Evolutionary conservation across 37 sponge, comb jelly and placozoan genomes (phyloP), one percentile per base, ranked within the genome.

Genomic region (Dysidea cf. avara): DNA sequence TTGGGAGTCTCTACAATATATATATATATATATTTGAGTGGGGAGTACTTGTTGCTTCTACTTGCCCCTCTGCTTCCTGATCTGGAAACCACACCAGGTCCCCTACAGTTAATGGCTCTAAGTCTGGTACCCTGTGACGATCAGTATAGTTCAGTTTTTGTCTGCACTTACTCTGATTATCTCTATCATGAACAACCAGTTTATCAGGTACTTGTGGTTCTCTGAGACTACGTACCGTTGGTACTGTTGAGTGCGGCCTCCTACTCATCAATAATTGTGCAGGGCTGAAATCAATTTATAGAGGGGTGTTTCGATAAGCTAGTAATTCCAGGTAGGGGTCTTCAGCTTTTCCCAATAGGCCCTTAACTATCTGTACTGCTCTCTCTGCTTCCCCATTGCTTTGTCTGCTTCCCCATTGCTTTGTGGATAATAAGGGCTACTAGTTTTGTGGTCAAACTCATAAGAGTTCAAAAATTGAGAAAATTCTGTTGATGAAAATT

Each of bases 351-450:
- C n/a, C n/a, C n/a, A n/a, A n/a, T n/a, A n/a, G n/a, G n/a, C n/a
- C 22, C 38, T 53, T 81, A n/a, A n/a, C n/a, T n/a, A n/a, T 81
- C 22, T 38, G 11, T 22, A 86, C 81, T 39, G 74, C 83, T 49
- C 83, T 24, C 58, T 87, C 83, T n/a, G n/a, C n/a, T n/a, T n/a
- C n/a, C n/a, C n/a, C n/a, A n/a, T n/a, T n/a, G n/a, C n/a, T n/a
- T n/a, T n/a, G n/a, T n/a, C n/a, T 24, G 83, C 89, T 46, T 87
- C 83, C 14, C 89, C 89, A 58, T 87, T 87, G 18, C 69, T 43
- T 57, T 82, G 83, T 13, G 89, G 74, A 34, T 60, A 58, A 20
- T 62, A 74, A 0, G 83, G 89, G 39, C 89, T 78, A 46, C 71
- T 73, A 7, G 80, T 83, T n/a, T 50, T 47, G 58, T 88, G 84